Conservation (phyloP, 2,113 vertebrate species). For the Lanius collurio region DNA sequence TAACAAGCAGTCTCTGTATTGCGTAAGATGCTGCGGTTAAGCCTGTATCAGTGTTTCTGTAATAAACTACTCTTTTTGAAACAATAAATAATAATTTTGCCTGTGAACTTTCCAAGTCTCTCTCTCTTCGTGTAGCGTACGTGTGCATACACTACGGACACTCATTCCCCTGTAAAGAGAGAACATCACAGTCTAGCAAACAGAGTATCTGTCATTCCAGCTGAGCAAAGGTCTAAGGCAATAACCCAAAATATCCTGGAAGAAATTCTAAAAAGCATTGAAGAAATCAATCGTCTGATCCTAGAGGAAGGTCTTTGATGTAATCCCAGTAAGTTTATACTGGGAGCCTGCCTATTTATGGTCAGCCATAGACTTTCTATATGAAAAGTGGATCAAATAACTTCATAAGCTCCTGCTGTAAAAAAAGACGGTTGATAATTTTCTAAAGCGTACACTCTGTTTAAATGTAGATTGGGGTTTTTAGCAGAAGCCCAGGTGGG, state of each 20-base stretch:
- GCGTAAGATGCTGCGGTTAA: slow-evolving; percentile 30
- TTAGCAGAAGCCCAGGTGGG: slow-evolving; percentile 69
- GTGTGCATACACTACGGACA: slow-evolving; percentile 5
- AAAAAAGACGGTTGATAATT: slow-evolving; percentile 47
- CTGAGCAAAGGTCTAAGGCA: slow-evolving; percentile 73
- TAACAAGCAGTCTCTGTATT: slow-evolving; percentile 43
- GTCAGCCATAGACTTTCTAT: slow-evolving; percentile 53
- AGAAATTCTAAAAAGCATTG: slow-evolving; percentile 71
- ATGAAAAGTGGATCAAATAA: slow-evolving; percentile 63
- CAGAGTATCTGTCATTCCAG: slow-evolving; percentile 70
- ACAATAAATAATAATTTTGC: slow-evolving; percentile 61
- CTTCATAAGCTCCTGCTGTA: slow-evolving; percentile 41
- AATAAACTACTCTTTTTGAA: slow-evolving; percentile 44
- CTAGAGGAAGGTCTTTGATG: slow-evolving; percentile 78
- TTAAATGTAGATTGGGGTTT: slow-evolving; percentile 48
- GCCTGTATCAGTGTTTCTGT: slow-evolving; percentile 49
- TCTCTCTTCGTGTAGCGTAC: not conserved
- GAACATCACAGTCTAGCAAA: slow-evolving; percentile 64
- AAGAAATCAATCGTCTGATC: slow-evolving; percentile 75
- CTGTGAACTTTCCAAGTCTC: slow-evolving; percentile 60
- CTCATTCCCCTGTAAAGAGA: slow-evolving; percentile 49
- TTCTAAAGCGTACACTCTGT: slow-evolving; percentile 9
- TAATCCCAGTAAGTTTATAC: slow-evolving; percentile 73
- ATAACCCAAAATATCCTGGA: slow-evolving; percentile 76
- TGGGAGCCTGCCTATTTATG: slow-evolving; percentile 74